These are phyloP conservation scores for Platorchestia sp. DNA, from an alignment of 1,140 invertebrate species.

Conservation along the genomic window DNA sequence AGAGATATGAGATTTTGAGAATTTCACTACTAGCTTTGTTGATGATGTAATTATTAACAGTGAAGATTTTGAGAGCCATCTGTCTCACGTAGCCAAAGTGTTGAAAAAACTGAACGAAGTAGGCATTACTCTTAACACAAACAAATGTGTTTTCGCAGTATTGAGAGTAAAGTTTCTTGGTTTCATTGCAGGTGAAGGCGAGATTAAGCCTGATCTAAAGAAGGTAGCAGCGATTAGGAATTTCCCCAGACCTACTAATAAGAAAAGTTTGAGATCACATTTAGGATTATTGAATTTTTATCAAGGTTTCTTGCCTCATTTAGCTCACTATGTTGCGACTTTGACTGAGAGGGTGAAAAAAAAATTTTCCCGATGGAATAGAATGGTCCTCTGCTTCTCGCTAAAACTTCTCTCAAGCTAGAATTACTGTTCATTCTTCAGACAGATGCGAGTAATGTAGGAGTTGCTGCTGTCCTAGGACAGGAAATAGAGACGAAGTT, in stretches of 20 bases:
- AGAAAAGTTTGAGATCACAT: neutral
- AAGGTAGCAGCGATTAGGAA: constrained; percentile 9
- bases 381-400: neutral
- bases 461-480: neutral
- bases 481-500: neutral
- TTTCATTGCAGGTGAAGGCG: constrained; percentile 8
- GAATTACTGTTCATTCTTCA: neutral
- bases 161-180: constrained; percentile 9
- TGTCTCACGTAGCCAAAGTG: neutral
- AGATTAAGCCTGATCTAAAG: neutral
- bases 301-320: neutral
- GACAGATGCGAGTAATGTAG: neutral
- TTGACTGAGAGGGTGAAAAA: neutral
- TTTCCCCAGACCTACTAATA: constrained; percentile 10
- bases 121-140: neutral
- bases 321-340: neutral
- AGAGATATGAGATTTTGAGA: neutral
- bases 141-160: neutral
- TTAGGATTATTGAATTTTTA: constrained; percentile 35
- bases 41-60: neutral
- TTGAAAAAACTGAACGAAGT: neutral
- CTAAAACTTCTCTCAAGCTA: neutral
- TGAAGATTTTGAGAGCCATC: neutral
- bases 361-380: neutral
- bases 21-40: neutral